phyloP scores from a whole-genome alignment of 2,113 vertebrate genomes.

The Zosterops japonicus region DNA sequence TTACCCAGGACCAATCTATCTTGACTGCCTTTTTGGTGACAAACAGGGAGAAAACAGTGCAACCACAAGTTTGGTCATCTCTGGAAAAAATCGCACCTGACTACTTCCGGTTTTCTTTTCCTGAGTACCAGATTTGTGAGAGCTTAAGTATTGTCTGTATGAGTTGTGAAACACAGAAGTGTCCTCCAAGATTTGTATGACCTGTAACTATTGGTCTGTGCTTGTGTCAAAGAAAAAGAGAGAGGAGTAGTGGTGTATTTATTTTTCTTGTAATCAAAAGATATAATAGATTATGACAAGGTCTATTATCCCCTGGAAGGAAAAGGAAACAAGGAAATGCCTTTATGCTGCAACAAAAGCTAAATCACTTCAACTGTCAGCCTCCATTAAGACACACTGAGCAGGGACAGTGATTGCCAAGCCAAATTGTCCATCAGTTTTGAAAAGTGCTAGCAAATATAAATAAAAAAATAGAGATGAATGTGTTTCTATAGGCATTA shows the following conservation, averaged over 20 bases:
- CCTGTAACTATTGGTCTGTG: conserved; percentile 12
- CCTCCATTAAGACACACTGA: background rate
- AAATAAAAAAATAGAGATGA: background rate
- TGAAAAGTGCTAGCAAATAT: background rate
- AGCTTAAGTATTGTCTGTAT: background rate
- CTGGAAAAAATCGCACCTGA: background rate
- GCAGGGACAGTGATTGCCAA: background rate
- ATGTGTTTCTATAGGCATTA: background rate
- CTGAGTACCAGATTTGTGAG: background rate
- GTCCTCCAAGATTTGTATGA: background rate
- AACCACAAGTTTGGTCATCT: background rate
- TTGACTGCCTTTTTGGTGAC: background rate
- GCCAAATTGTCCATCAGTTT: background rate
- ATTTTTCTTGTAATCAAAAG: background rate
- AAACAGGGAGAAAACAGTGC: background rate
- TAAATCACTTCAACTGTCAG: conserved; percentile 38
- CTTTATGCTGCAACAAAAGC: conserved; percentile 29
- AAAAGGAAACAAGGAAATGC: conserved; percentile 1
- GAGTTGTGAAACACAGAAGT: background rate
- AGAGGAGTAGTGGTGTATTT: background rate
- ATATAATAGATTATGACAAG: conserved; percentile 54
- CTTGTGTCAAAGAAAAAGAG: background rate
- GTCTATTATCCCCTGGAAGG: conserved; percentile 51
- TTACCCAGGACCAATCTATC: background rate
- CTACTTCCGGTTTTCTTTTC: background rate